These are phyloP conservation scores for Scylla paramamosain DNA, from an alignment of 1,140 invertebrate genomes.

Conservation along the genomic window DNA sequence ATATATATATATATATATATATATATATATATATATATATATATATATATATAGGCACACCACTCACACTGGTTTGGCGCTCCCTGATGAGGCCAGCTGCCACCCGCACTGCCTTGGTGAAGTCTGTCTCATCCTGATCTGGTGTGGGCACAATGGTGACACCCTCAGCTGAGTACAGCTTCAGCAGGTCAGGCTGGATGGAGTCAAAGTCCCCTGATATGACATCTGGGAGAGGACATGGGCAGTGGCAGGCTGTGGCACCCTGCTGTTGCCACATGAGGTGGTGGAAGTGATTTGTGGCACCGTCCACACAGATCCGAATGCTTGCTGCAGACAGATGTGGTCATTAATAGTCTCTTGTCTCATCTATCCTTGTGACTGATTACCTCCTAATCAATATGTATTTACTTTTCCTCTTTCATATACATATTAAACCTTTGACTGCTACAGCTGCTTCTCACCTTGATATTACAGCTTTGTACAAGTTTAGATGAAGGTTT, in stretches of 20 bases:
- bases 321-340: slow-evolving; percentile 31
- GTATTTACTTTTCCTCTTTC: too few species aligned
- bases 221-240: slow-evolving; percentile 50
- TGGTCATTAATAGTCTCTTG: background rate
- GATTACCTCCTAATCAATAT: too few species aligned
- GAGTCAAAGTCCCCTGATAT: slow-evolving; percentile 69
- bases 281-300: slow-evolving; percentile 44
- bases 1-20: too few species aligned
- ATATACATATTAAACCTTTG: background rate
- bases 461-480: background rate
- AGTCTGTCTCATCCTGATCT: slow-evolving; percentile 66
- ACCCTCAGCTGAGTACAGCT: slow-evolving; percentile 3
- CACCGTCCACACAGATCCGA: slow-evolving; percentile 57
- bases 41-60: too few species aligned
- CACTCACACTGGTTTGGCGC: slow-evolving; percentile 40
- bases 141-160: slow-evolving; percentile 58
- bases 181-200: slow-evolving; percentile 43
- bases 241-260: background rate
- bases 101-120: slow-evolving; percentile 58
- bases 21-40: too few species aligned
- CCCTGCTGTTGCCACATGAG: background rate
- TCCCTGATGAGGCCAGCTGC: background rate
- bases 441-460: background rate
- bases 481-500: background rate
- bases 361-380: too few species aligned